A percentile compares a stretch with the other conserved stretches of the same genome.
Conservation (phyloP, 2,888 invertebrate species). For the Siphlonurus alternatus region DNA sequence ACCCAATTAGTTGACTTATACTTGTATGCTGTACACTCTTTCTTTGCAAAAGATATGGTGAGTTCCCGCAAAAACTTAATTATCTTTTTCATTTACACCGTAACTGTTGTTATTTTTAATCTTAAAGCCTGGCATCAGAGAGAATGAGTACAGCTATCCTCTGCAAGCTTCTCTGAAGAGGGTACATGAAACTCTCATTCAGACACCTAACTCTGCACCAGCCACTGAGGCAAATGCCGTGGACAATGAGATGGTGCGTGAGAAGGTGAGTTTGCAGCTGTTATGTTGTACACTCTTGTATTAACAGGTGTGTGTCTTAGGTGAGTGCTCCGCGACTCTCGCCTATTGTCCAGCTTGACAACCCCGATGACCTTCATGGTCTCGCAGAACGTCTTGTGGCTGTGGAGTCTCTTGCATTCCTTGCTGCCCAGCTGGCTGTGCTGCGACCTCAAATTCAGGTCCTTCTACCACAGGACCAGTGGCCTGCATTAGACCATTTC, state of each 20-base stretch:
- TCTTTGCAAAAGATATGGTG: conserved; percentile 65
- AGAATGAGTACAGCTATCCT: conserved; percentile 43
- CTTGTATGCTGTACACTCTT: conserved; percentile 70
- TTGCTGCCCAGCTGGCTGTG: conserved; percentile 72
- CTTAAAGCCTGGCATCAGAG: conserved; percentile 31
- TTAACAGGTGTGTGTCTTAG: conserved; percentile 15
- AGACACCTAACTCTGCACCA: conserved; percentile 17
- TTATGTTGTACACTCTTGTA: background rate
- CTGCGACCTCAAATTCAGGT: conserved; percentile 73
- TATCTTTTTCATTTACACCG: conserved; percentile 9
- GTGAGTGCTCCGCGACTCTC: conserved; percentile 38
- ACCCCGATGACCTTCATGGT: conserved; percentile 61
- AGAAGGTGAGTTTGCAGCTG: background rate
- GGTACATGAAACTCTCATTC: conserved; percentile 56
- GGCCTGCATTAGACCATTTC: conserved; percentile 53
- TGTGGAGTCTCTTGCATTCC: conserved; percentile 80
- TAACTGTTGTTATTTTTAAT: conserved; percentile 6
- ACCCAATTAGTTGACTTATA: conserved; percentile 89
- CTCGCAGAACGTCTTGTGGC: conserved; percentile 76
- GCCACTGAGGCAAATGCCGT: conserved; percentile 10
- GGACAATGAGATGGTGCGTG: background rate
- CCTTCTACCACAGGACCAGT: conserved; percentile 47
- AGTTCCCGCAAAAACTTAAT: conserved; percentile 20
- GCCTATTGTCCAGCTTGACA: conserved; percentile 44
- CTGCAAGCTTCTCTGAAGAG: conserved; percentile 57